Conservation (phyloP, 1,140 invertebrate species). For the Belonocnema kinseyi region DNA sequence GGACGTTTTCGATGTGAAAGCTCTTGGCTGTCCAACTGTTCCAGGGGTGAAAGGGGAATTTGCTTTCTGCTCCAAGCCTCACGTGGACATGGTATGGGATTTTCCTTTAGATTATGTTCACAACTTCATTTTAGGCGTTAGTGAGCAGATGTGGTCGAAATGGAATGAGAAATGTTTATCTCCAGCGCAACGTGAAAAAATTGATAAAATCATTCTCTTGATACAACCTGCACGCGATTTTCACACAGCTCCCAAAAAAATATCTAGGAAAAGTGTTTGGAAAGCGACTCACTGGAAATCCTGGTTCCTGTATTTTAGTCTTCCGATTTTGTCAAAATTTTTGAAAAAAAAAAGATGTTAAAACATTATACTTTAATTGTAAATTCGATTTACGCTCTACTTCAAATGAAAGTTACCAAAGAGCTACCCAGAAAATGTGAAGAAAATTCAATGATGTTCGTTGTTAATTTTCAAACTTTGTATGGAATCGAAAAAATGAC, state of each 20-base stretch:
- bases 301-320: slow-evolving; percentile 32
- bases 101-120: slow-evolving; percentile 36
- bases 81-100: slow-evolving; percentile 34
- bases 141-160: slow-evolving; percentile 10
- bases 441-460: slow-evolving; percentile 35
- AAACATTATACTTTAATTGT: slow-evolving; percentile 27
- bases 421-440: slow-evolving; percentile 34
- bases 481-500: slow-evolving; percentile 35
- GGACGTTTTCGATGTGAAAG: not conserved
- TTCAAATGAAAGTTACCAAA: slow-evolving; percentile 20
- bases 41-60: slow-evolving; percentile 24
- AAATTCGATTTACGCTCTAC: slow-evolving; percentile 32
- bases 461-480: slow-evolving; percentile 22
- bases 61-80: not conserved
- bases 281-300: slow-evolving; percentile 1
- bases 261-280: not conserved
- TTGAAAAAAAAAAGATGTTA: slow-evolving; percentile 22
- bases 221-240: slow-evolving; percentile 18
- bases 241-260: slow-evolving; percentile 2
- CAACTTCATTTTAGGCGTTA: slow-evolving; percentile 17
- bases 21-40: slow-evolving; percentile 15
- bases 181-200: not conserved
- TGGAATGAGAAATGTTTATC: slow-evolving; percentile 5
- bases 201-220: slow-evolving; percentile 9
- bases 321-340: slow-evolving; percentile 19